Conservation (phyloP, 2,113 vertebrate species). For the Aptenodytes patagonicus region DNA sequence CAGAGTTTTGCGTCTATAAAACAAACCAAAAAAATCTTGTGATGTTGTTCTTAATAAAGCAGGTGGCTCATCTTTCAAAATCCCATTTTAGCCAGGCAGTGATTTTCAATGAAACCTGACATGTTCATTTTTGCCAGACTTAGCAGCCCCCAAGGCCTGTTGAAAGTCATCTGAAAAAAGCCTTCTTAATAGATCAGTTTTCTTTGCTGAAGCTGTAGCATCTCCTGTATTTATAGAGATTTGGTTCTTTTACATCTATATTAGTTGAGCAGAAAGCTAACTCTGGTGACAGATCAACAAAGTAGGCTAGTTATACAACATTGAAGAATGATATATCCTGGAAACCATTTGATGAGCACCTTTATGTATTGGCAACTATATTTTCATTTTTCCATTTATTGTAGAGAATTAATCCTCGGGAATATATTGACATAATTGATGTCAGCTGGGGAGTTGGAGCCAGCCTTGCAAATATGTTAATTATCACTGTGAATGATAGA, state of each 20-base stretch:
- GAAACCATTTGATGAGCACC: background rate
- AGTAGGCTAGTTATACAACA: constrained; percentile 31
- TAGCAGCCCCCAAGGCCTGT: constrained; percentile 45
- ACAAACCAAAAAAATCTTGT: constrained; percentile 18
- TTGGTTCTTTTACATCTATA: background rate
- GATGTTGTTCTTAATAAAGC: constrained; percentile 62
- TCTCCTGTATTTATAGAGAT: background rate
- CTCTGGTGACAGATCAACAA: background rate
- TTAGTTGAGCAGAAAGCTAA: background rate
- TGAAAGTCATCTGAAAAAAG: constrained; percentile 47
- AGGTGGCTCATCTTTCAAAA: constrained; percentile 62
- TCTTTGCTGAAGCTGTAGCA: background rate
- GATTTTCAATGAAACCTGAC: constrained; percentile 69
- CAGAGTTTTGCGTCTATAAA: background rate
- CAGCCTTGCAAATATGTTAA: background rate
- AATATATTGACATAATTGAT: constrained; percentile 9
- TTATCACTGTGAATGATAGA: background rate
- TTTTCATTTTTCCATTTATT: background rate
- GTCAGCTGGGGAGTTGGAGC: background rate
- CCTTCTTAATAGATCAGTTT: background rate
- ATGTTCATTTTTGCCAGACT: constrained; percentile 61
- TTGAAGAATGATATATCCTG: background rate
- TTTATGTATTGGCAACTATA: background rate
- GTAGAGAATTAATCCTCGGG: background rate
- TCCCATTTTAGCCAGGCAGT: constrained; percentile 57